Evolutionary conservation across 2,113 vertebrate genomes (phyloP).

Genomic region (Rhinogobius similis): DNA sequence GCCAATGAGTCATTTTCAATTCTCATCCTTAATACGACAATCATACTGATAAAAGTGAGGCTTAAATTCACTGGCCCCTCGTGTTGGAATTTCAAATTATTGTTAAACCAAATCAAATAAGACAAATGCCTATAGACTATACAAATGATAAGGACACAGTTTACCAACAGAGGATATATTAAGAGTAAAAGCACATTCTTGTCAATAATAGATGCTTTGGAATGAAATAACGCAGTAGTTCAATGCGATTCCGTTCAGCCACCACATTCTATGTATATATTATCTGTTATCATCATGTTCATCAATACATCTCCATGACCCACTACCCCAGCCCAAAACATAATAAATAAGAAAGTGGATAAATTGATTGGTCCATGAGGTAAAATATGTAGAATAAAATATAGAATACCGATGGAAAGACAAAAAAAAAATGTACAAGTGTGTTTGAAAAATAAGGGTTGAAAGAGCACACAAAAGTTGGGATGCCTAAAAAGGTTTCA

Average conservation of each 20-base stretch:
- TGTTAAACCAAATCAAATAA: constrained; percentile 12
- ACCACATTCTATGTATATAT: constrained; percentile 70
- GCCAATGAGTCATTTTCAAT: constrained; percentile 32
- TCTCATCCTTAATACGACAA: constrained; percentile 30
- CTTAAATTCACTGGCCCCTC: constrained; percentile 51
- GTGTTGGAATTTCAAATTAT: constrained; percentile 44
- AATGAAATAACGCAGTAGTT: constrained; percentile 69
- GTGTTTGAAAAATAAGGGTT: constrained; percentile 8
- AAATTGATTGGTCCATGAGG: constrained; percentile 77
- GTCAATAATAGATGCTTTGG: constrained; percentile 71
- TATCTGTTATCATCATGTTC: constrained; percentile 55
- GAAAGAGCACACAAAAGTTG: constrained; percentile 10
- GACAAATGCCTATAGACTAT: constrained; percentile 14
- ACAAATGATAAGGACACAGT: constrained; percentile 52
- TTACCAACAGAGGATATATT: constrained; percentile 58
- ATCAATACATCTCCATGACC: constrained; percentile 42
- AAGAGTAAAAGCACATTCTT: constrained; percentile 75
- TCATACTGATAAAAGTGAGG: constrained; percentile 29
- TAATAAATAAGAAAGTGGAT: constrained; percentile 77
- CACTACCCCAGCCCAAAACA: constrained; percentile 10
- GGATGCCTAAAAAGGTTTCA: constrained; percentile 27
- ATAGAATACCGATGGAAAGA: constrained; percentile 17
- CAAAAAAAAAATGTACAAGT: neutral
- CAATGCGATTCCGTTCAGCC: constrained; percentile 38
- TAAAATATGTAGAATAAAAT: constrained; percentile 54